Evolutionary conservation across 2,113 vertebrate genomes (phyloP), one percentile per base, ranked within the genome.

Genomic region (Anguilla japonica): DNA sequence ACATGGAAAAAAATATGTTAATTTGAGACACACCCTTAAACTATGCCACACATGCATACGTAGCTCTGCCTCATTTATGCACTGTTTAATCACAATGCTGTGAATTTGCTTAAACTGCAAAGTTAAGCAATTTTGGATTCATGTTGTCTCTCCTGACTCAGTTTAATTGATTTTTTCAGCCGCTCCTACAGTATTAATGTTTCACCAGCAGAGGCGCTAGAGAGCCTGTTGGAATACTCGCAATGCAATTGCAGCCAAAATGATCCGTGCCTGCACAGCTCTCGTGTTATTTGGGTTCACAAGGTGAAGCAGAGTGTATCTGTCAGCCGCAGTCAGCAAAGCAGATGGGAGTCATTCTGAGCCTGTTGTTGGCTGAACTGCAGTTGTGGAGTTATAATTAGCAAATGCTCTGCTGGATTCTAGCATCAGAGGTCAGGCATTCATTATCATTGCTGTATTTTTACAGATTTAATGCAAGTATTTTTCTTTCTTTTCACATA

Each of bases 301-400:
- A 89, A 91, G 90, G 91, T 91, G 87, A 85, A 79, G 63, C 60
- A 79, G 82, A 63, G 53, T 56, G 41, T 34, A 60, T 81, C 50
- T 57, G 81, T 67, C 89, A 43, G 88, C 91, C 89, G 90, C 88
- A 83, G 89, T 89, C 91, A 89, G 88, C 84, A 53, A 91, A 92
- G 91, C 92, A 91, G 91, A 91, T 92, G 92, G 90, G 83, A 92
- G 88, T 85, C 92, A 93, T 92, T 91, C 89, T 85, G 85, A 89
- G 85, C 86, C 85, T 81, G 26, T 29, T 20, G 39, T 90, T 90
- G 40, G 82, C 90, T 91, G 85, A 91, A 81, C 85, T 85, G 87
- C 87, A 89, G 89, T 86, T 88, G 63, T 92, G 93, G 89, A 92
- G 88, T 86, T 88, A 89, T 87, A 92, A 94, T 94, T 94, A 89